A percentile compares a stretch with the other conserved stretches of the same genome.
Evolutionary conservation across 2,888 invertebrate genomes (phyloP).

Genomic region (Imbricaverruca yamaguchii): DNA sequence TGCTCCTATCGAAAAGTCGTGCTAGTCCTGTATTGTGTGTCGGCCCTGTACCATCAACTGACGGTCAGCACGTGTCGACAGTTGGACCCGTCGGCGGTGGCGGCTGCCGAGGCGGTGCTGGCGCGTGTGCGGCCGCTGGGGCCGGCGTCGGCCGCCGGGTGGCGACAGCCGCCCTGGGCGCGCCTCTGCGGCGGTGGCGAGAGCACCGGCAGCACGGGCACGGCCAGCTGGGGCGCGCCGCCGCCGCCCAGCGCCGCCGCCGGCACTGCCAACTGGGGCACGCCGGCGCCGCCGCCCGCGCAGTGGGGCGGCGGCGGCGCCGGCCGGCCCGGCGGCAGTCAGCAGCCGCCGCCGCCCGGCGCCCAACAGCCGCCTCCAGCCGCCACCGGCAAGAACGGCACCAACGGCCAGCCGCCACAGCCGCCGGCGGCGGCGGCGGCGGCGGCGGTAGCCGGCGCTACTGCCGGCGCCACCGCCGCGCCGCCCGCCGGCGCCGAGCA

Average conservation of each 20-base stretch:
- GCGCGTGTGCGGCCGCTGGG: background rate
- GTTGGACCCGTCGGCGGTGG: background rate
- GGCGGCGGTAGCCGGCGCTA: background rate
- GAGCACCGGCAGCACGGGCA: slow-evolving; percentile 1
- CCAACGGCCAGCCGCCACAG: background rate
- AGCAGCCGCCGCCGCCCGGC: background rate
- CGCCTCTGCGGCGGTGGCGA: slow-evolving; percentile 2
- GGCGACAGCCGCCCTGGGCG: slow-evolving; percentile 25
- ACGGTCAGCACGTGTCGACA: too few species aligned
- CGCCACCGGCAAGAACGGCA: background rate
- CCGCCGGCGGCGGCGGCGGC: background rate
- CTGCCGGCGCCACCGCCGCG: background rate
- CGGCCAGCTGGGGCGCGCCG: slow-evolving; percentile 10
- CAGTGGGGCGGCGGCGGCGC: background rate
- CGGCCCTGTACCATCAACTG: too few species aligned
- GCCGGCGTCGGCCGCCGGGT: slow-evolving; percentile 26
- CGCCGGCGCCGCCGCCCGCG: background rate
- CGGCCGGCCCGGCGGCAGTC: background rate
- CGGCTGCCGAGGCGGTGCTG: background rate
- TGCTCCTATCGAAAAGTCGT: too few species aligned
- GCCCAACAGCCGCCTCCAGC: background rate
- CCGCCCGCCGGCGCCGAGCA: too few species aligned
- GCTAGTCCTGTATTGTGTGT: too few species aligned
- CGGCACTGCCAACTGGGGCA: slow-evolving; percentile 15
- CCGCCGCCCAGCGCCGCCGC: background rate